Percentiles rank a stretch among this genome's conserved stretches.
Conservation (phyloP, 2,113 vertebrate genomes). For the Prionailurus bengalensis region DNA sequence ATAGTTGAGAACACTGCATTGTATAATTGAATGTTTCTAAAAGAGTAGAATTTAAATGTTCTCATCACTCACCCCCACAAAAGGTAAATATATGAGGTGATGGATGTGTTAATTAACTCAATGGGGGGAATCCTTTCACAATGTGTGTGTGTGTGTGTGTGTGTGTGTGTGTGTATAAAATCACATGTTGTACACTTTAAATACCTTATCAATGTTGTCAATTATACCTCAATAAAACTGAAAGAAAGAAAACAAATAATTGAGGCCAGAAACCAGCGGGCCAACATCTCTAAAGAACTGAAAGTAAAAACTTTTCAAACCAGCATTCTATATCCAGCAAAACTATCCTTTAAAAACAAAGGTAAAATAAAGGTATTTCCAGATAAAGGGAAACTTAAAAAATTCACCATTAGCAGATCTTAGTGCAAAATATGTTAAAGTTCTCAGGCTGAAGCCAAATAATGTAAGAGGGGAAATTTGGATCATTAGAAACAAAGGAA, state of each 20-base stretch:
- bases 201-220: neutral
- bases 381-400: neutral
- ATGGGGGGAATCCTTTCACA: slow-evolving; percentile 3
- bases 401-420: neutral
- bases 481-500: neutral
- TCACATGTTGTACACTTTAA: neutral
- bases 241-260: neutral
- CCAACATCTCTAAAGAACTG: neutral
- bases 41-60: neutral
- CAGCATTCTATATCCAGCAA: neutral
- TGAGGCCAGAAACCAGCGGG: neutral
- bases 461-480: neutral
- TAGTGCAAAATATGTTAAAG: neutral
- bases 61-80: neutral
- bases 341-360: slow-evolving; percentile 1
- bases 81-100: neutral
- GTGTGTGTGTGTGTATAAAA: neutral
- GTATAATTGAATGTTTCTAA: neutral
- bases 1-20: neutral
- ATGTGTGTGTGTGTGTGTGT: no score
- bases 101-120: neutral
- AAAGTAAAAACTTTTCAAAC: neutral
- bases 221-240: neutral
- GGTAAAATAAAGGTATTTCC: neutral
- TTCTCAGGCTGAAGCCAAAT: neutral